phyloP scores from a whole-genome alignment of 2,797 vertebrate species.

The Triplophysa yarkandensis region DNA sequence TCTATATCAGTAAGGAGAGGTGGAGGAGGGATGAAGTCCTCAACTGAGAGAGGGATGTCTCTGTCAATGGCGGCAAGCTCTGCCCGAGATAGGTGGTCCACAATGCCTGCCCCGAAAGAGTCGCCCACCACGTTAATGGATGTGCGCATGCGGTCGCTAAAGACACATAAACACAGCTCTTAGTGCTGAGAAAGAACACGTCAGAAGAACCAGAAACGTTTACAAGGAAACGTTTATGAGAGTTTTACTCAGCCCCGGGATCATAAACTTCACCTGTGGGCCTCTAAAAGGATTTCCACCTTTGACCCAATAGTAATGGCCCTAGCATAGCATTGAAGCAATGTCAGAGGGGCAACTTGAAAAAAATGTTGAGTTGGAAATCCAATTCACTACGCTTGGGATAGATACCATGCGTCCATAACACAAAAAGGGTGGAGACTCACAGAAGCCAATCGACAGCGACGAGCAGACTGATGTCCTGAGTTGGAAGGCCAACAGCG shows the following conservation, averaged over 20 bases:
- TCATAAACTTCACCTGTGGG: background rate
- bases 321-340: background rate
- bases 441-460: slow-evolving; percentile 85
- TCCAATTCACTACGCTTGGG: background rate
- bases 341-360: background rate
- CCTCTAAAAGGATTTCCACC: background rate
- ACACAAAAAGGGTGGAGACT: slow-evolving; percentile 61
- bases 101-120: slow-evolving; percentile 83
- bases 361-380: background rate
- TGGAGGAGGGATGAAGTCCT: slow-evolving; percentile 73
- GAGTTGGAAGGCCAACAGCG: slow-evolving; percentile 76
- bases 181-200: slow-evolving; percentile 8
- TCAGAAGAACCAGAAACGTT: slow-evolving; percentile 6
- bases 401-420: background rate
- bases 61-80: slow-evolving; percentile 77
- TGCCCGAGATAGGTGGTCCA: slow-evolving; percentile 77
- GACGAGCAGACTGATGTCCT: slow-evolving; percentile 83
- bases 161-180: slow-evolving; percentile 50
- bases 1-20: slow-evolving; percentile 73
- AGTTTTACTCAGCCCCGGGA: background rate
- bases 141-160: slow-evolving; percentile 84
- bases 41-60: slow-evolving; percentile 61
- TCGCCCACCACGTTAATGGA: slow-evolving; percentile 86
- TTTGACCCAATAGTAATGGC: background rate
- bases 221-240: background rate